Conservation (phyloP, 1,140 invertebrate genomes). For the Brachionus sp. region DNA sequence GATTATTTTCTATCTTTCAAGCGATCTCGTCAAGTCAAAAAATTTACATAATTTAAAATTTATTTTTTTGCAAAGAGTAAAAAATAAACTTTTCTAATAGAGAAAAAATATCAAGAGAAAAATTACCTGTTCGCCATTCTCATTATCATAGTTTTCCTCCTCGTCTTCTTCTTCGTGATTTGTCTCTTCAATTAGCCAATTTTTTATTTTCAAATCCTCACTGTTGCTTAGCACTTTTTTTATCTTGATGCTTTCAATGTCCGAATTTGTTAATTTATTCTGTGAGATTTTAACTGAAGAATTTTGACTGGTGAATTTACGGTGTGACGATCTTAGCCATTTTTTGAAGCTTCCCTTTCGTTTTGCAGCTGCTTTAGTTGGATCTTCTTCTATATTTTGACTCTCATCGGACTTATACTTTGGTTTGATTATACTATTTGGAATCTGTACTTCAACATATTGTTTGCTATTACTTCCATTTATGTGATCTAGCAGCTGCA, state of each 20-base stretch:
- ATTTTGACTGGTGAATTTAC: conserved; percentile 30
- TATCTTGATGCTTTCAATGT: neutral
- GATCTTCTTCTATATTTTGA: neutral
- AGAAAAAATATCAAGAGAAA: neutral
- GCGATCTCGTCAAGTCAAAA: neutral
- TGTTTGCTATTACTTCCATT: neutral
- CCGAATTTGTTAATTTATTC: neutral
- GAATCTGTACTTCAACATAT: conserved; percentile 16
- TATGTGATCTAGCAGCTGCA: conserved; percentile 12
- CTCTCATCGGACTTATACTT: neutral
- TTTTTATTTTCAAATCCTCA: conserved; percentile 42
- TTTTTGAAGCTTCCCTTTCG: conserved; percentile 44
- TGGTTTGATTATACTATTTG: conserved; percentile 6
- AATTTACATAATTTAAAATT: conserved; percentile 25
- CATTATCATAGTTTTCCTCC: neutral
- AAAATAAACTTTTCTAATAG: neutral
- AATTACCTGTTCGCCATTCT: conserved; percentile 21
- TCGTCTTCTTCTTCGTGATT: conserved; percentile 1
- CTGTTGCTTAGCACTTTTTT: conserved; percentile 43
- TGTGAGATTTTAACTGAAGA: neutral
- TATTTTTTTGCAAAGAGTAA: neutral
- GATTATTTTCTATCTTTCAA: conserved; percentile 5
- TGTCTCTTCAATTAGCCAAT: conserved; percentile 45
- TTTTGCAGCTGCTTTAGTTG: neutral
- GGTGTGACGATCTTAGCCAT: conserved; percentile 39